These are phyloP conservation scores for Ptilorrhoa leucosticta DNA, from an alignment of 2,113 vertebrate species.

Conservation along the genomic window DNA sequence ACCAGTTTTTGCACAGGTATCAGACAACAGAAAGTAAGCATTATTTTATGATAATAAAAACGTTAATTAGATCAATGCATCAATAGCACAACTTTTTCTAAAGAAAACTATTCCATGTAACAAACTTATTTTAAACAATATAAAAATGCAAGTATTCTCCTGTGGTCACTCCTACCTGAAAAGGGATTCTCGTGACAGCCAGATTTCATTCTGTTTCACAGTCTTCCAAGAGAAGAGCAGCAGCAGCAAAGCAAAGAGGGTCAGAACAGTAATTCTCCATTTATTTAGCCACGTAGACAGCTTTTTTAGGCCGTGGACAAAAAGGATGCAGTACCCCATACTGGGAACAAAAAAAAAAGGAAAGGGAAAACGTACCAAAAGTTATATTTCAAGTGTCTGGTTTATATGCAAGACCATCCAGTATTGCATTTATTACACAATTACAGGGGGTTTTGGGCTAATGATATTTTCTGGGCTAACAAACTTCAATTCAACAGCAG, in stretches of 20 bases:
- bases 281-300: constrained; percentile 79
- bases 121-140: background rate
- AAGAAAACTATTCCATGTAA: background rate
- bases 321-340: constrained; percentile 97
- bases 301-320: constrained; percentile 85
- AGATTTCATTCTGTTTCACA: constrained; percentile 90
- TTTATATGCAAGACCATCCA: background rate
- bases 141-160: background rate
- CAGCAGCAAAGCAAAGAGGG: constrained; percentile 79
- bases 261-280: constrained; percentile 76
- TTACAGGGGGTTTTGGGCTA: background rate
- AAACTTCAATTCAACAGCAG: background rate
- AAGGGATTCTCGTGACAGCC: constrained; percentile 92
- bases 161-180: constrained; percentile 79
- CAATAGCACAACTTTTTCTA: background rate
- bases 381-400: background rate
- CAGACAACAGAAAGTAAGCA: background rate
- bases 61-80: background rate
- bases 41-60: background rate
- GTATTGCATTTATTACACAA: background rate
- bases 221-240: constrained; percentile 95
- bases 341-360: constrained; percentile 57
- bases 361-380: background rate
- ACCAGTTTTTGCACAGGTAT: background rate
- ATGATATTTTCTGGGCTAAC: background rate